phyloP scores from a whole-genome alignment of 2,797 vertebrate genomes.

The Tragopan temminckii region DNA sequence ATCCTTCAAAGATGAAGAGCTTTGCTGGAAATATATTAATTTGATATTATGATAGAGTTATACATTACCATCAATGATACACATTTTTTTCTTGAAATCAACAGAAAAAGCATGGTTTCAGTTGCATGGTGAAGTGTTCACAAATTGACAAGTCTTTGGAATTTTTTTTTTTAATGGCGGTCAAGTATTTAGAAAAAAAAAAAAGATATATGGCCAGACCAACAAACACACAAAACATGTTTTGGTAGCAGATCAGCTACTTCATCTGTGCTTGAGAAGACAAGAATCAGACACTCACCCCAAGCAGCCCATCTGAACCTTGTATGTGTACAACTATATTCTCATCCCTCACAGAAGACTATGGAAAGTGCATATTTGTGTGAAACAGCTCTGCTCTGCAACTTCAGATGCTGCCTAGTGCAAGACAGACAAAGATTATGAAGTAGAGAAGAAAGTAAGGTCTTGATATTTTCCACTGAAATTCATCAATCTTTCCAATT shows the following conservation, averaged over 20 bases:
- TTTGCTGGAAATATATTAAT: neutral
- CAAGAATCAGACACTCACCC: neutral
- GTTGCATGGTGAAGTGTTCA: neutral
- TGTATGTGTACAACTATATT: neutral
- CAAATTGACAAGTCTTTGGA: neutral
- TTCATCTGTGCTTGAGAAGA: neutral
- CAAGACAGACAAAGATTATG: neutral
- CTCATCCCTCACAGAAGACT: neutral
- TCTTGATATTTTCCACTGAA: neutral
- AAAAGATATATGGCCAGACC: neutral
- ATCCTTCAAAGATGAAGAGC: neutral
- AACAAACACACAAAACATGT: neutral
- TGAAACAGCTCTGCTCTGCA: neutral
- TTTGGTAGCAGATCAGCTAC: neutral
- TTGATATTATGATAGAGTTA: neutral
- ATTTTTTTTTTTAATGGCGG: neutral
- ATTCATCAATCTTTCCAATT: neutral
- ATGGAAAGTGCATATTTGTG: accelerated
- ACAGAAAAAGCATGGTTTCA: neutral
- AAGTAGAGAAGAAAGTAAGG: neutral
- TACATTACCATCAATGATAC: neutral
- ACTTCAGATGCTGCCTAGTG: neutral
- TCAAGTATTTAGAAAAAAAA: neutral
- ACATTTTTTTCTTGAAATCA: neutral
- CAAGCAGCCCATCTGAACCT: neutral